Percentiles rank a stretch among this genome's conserved stretches.
phyloP scores from a whole-genome alignment of 2,888 invertebrate species.

The Tachystola acroxantha region DNA sequence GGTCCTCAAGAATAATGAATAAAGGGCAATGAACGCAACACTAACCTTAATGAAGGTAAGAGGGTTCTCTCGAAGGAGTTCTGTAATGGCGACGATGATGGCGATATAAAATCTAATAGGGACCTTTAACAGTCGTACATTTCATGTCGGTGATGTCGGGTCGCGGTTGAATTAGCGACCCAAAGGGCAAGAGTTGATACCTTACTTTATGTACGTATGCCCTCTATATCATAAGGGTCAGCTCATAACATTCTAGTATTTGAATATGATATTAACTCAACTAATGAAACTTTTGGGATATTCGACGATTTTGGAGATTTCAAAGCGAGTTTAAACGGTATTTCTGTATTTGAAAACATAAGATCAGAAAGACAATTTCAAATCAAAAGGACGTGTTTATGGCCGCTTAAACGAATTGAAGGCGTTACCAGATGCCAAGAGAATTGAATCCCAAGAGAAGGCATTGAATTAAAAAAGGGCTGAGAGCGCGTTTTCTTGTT shows the following conservation, averaged over 20 bases:
- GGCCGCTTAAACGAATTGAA: too few relatives aligned
- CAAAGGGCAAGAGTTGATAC: slow-evolving; percentile 18
- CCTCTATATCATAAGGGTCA: slow-evolving; percentile 12
- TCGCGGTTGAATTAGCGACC: slow-evolving; percentile 30
- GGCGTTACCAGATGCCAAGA: slow-evolving; percentile 11
- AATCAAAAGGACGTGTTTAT: too few relatives aligned
- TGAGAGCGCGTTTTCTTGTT: slow-evolving; percentile 28
- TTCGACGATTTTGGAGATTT: slow-evolving; percentile 2
- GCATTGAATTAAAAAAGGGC: slow-evolving; percentile 30
- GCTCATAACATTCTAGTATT: slow-evolving; percentile 7
- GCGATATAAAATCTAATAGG: slow-evolving; percentile 67
- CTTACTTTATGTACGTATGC: slow-evolving; percentile 11
- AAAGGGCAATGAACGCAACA: slow-evolving; percentile 41
- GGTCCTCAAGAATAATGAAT: slow-evolving; percentile 62
- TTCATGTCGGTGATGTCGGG: slow-evolving; percentile 18
- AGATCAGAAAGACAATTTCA: too few relatives aligned
- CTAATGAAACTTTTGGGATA: slow-evolving; percentile 10
- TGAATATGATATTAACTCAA: slow-evolving; percentile 6
- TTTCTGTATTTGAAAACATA: too few relatives aligned
- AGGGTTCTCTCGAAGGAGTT: slow-evolving; percentile 50
- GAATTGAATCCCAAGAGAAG: slow-evolving; percentile 19
- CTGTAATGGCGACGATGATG: slow-evolving; percentile 54
- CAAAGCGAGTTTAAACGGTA: too few relatives aligned
- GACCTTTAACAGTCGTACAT: slow-evolving; percentile 44
- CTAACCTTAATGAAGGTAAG: slow-evolving; percentile 60